phyloP scores from a whole-genome alignment of 2,888 invertebrate genomes.

The Dolomedes plantarius region DNA sequence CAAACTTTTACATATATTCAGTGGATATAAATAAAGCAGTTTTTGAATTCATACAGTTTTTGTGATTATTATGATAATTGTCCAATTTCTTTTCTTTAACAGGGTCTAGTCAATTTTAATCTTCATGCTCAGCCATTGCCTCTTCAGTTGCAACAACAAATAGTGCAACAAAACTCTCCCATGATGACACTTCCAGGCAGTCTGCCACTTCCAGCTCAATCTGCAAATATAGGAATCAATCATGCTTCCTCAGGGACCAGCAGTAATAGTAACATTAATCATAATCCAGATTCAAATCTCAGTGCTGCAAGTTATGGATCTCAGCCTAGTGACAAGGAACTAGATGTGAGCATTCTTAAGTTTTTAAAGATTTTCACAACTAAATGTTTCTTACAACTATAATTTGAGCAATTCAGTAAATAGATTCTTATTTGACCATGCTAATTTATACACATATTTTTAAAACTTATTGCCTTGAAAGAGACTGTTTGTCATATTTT shows the following conservation, averaged over 20 bases:
- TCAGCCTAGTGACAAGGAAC: conserved; percentile 96
- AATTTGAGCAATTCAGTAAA: too few relatives aligned
- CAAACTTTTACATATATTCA: too few relatives aligned
- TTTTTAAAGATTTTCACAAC: too few relatives aligned
- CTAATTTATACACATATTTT: too few relatives aligned
- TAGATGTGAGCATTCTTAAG: conserved; percentile 67
- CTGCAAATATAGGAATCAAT: conserved; percentile 58
- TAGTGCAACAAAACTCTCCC: conserved; percentile 64
- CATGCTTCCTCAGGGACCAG: conserved; percentile 71
- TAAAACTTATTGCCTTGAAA: too few relatives aligned
- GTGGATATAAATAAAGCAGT: too few relatives aligned
- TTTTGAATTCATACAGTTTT: too few relatives aligned
- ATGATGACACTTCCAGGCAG: conserved; percentile 68
- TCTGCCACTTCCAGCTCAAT: conserved; percentile 58
- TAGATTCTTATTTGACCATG: too few relatives aligned
- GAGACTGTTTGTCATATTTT: too few relatives aligned
- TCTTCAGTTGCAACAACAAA: conserved; percentile 70
- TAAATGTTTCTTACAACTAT: too few relatives aligned
- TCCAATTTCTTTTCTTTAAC: too few relatives aligned
- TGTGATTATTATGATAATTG: too few relatives aligned
- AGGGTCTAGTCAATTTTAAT: conserved; percentile 71
- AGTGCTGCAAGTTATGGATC: conserved; percentile 94
- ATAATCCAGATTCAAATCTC: conserved; percentile 98
- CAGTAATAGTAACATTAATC: conserved; percentile 76
- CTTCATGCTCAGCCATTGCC: conserved; percentile 73